Evolutionary conservation across 2,113 vertebrate species (phyloP), one percentile per base, ranked within the genome.

Genomic region (Varanus salvator): DNA sequence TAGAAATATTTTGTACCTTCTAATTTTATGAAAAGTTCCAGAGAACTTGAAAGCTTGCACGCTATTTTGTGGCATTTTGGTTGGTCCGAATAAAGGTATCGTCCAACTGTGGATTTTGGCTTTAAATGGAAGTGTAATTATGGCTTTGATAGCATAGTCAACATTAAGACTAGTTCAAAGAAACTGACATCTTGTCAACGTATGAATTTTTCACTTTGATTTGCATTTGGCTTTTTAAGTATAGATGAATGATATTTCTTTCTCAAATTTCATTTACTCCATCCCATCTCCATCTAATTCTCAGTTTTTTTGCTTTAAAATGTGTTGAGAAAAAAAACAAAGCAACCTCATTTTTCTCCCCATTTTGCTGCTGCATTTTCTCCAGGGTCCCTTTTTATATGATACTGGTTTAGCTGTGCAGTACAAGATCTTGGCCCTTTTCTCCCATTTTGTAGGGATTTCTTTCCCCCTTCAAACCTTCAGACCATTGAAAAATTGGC

Each of bases 401-500:
- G 54, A 34, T 85, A 52, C 31, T 69, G 60, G 64, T 19, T 34
- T 66, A 69, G 71, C 25, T 54, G 9, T 64, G 71, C 31, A 72
- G 81, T 27, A 76, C 57, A 64, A 68, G 48, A 1, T 84, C 23
- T 21, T 54, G 11, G 34, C 9, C 25, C 74, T 76, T 76, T 34
- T 14, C 7, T 17, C 52, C 6, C 83, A 31, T 68, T 78, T 54
- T 57, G n/a, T n/a, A 31, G 88, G 82, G 64, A 85, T 78, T 72
- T 54, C 2, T 7, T 0, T 1, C 23, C 23, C 81, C n/a, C 80
- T 89, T 69, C n/a, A 12, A 85, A 85, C 3, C 83, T 81, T 68
- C 82, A 72, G 25, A 66, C 76, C 38, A 54, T 75, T 34, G 90
- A 80, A 85, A 92, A 92, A 91, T 87, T 57, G 69, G 38, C 87